Evolutionary conservation across 2,888 invertebrate species (phyloP).

Genomic region (Lepidocyrtinus sp.): DNA sequence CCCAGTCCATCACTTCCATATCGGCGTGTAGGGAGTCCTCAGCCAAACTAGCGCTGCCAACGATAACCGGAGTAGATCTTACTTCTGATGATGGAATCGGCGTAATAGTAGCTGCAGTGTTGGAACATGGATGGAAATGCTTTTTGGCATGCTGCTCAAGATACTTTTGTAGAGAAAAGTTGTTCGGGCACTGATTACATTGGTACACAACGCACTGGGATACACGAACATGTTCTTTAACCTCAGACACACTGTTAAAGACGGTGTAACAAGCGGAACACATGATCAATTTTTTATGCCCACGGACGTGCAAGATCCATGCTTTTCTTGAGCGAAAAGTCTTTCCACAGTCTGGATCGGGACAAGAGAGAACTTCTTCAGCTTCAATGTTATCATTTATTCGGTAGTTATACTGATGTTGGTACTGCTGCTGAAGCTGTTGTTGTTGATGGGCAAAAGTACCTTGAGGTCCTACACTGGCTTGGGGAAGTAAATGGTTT

Average conservation of each 20-base stretch:
- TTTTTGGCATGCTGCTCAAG: slow-evolving; percentile 25
- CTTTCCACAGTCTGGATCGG: slow-evolving; percentile 14
- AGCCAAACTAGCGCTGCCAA: slow-evolving; percentile 46
- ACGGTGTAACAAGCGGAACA: slow-evolving; percentile 31
- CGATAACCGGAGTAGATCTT: slow-evolving; percentile 36
- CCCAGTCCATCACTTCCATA: too few species aligned
- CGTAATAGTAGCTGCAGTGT: background rate
- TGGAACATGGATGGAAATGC: background rate
- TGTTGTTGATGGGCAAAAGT: background rate
- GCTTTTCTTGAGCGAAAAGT: background rate
- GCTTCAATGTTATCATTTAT: slow-evolving; percentile 29
- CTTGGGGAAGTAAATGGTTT: slow-evolving; percentile 14
- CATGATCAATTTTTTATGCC: background rate
- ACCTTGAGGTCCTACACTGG: background rate
- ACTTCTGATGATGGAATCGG: background rate
- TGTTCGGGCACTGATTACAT: slow-evolving; percentile 32
- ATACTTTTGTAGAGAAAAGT: slow-evolving; percentile 16
- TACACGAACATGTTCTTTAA: slow-evolving; percentile 18
- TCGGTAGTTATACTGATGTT: background rate
- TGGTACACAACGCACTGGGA: slow-evolving; percentile 17
- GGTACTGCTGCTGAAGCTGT: background rate
- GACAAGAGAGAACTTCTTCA: slow-evolving; percentile 33
- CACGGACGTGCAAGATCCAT: slow-evolving; percentile 10
- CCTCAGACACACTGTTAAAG: slow-evolving; percentile 5
- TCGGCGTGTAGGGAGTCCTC: too few species aligned